Percentiles rank a stretch among this genome's conserved stretches.
Evolutionary conservation across 2,113 vertebrate genomes (phyloP).

Genomic region (Rhabdomys dilectus): DNA sequence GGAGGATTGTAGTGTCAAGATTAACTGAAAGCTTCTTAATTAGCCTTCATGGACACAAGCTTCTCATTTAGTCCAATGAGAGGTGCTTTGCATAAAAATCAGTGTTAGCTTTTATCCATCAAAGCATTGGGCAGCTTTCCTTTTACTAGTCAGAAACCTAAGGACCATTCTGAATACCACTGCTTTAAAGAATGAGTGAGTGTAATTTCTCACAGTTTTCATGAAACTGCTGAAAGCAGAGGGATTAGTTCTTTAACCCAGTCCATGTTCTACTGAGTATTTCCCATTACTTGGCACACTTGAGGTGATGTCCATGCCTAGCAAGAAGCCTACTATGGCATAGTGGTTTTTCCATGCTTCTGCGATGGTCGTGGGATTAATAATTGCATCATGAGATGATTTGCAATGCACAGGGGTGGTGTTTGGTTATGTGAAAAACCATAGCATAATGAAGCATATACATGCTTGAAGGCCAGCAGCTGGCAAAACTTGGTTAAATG

Average conservation of each 20-base stretch:
- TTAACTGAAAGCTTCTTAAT: slow-evolving; percentile 62
- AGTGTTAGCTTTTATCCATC: slow-evolving; percentile 49
- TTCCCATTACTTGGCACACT: slow-evolving; percentile 68
- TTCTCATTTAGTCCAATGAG: slow-evolving; percentile 52
- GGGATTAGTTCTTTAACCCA: slow-evolving; percentile 37
- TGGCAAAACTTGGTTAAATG: slow-evolving; percentile 71
- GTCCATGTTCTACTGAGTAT: slow-evolving; percentile 50
- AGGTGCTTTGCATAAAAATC: slow-evolving; percentile 63
- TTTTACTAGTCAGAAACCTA: slow-evolving; percentile 71
- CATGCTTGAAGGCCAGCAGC: slow-evolving; percentile 53
- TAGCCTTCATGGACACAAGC: slow-evolving; percentile 56
- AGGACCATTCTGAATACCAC: slow-evolving; percentile 62
- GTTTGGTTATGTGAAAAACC: slow-evolving; percentile 73
- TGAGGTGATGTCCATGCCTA: slow-evolving; percentile 43
- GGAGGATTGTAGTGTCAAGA: not conserved
- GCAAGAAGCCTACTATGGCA: slow-evolving; percentile 68
- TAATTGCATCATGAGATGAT: slow-evolving; percentile 70
- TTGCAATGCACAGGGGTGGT: slow-evolving; percentile 76
- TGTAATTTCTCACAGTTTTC: slow-evolving; percentile 67
- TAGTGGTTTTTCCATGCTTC: slow-evolving; percentile 73
- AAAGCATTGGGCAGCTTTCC: slow-evolving; percentile 50
- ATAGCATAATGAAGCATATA: slow-evolving; percentile 57
- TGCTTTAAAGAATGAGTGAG: slow-evolving; percentile 72
- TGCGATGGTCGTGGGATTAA: slow-evolving; percentile 72
- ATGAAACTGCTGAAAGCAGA: slow-evolving; percentile 11